Conservation (phyloP, 2,888 invertebrate species). For the Agonopterix subpropinquella region DNA sequence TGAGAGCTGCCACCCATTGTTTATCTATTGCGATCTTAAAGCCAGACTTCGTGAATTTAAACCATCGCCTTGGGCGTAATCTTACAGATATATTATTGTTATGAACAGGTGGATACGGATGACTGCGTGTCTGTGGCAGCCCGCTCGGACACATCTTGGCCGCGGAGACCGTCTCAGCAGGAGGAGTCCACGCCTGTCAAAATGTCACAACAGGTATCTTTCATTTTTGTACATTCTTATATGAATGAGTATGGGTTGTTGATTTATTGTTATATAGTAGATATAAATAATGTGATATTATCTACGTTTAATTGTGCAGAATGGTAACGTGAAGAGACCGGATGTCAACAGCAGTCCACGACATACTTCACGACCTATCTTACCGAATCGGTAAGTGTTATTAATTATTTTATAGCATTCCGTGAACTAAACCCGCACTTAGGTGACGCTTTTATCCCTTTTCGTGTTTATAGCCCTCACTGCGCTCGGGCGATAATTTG, state of each 20-base stretch:
- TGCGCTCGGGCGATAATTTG: too few relatives aligned
- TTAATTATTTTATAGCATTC: too few relatives aligned
- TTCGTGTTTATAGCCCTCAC: too few relatives aligned
- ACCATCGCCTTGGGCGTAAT: too few relatives aligned
- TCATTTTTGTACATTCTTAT: neutral
- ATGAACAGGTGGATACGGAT: slow-evolving; percentile 75
- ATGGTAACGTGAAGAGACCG: slow-evolving; percentile 42
- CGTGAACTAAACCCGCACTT: too few relatives aligned
- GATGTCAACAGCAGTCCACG: slow-evolving; percentile 58
- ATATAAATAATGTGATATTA: neutral
- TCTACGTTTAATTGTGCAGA: slow-evolving; percentile 23
- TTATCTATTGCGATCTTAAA: too few relatives aligned
- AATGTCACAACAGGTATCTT: slow-evolving; percentile 22
- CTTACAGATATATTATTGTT: too few relatives aligned
- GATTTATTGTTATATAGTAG: too few relatives aligned
- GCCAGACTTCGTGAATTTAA: too few relatives aligned
- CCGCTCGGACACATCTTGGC: slow-evolving; percentile 85
- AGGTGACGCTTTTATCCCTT: too few relatives aligned
- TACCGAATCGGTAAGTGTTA: slow-evolving; percentile 42
- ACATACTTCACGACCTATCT: slow-evolving; percentile 40
- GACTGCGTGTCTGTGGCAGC: slow-evolving; percentile 80
- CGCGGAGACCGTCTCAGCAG: slow-evolving; percentile 61
- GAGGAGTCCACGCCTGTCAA: slow-evolving; percentile 38
- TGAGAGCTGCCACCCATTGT: too few relatives aligned
- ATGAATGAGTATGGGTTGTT: too few relatives aligned